Percentiles rank a stretch among this genome's conserved stretches.
Evolutionary conservation across 2,113 vertebrate genomes (phyloP).

Genomic region (Sceloporus undulatus): DNA sequence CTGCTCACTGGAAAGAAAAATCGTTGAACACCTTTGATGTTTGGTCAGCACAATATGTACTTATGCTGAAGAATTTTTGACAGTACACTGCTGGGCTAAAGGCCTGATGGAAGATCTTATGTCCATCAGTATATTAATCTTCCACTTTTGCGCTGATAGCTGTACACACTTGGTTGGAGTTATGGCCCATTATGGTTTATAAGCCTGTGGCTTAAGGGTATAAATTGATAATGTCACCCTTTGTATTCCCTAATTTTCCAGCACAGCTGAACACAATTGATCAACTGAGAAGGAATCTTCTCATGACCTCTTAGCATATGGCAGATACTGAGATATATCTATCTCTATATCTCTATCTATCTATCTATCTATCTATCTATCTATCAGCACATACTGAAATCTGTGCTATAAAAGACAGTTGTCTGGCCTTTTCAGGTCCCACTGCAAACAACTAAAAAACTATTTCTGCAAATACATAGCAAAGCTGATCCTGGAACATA

Average conservation of each 20-base stretch:
- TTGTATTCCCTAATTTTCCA: neutral
- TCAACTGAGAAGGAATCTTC: neutral
- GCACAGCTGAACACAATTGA: neutral
- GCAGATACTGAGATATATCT: neutral
- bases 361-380: too few species aligned
- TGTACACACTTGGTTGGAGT: accelerated
- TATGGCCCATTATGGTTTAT: neutral
- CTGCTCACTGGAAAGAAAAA: neutral
- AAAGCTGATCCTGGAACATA: neutral
- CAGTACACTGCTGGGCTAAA: neutral
- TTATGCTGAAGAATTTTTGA: neutral
- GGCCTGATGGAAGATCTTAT: neutral
- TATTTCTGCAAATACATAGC: neutral
- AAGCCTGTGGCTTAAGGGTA: accelerated
- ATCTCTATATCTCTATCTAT: neutral
- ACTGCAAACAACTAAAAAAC: neutral
- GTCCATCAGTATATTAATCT: accelerated
- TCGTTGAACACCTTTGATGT: neutral
- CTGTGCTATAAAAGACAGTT: neutral
- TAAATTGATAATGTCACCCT: neutral
- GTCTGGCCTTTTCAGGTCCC: neutral
- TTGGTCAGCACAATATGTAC: neutral
- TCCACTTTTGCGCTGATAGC: accelerated
- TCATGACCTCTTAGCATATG: neutral
- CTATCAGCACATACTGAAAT: neutral